phyloP scores from a whole-genome alignment of 2,888 invertebrate species.

The Clistopyga incitator region DNA sequence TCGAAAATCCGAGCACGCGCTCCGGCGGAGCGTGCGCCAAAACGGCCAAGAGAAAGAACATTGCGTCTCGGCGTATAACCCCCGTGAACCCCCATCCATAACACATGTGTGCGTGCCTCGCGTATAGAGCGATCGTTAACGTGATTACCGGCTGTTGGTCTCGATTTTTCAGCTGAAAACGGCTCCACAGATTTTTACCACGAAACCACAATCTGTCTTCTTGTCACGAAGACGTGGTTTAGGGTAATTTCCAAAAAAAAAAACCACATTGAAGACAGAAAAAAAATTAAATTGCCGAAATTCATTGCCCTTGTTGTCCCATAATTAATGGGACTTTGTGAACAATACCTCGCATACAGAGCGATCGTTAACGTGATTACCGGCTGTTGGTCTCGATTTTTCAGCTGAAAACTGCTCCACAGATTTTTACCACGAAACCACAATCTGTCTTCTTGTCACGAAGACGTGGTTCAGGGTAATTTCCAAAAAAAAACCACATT shows the following conservation, averaged over 20 bases:
- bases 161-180: conserved; percentile 19
- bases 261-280: too few relatives aligned
- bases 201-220: not conserved
- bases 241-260: not conserved
- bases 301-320: too few relatives aligned
- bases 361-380: conserved; percentile 60
- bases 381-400: conserved; percentile 4
- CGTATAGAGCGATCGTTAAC: conserved; percentile 56
- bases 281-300: too few relatives aligned
- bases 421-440: not conserved
- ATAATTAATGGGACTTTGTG: too few relatives aligned
- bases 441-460: not conserved
- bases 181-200: not conserved
- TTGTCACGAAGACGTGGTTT: not conserved
- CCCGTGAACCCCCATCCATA: conserved; percentile 53
- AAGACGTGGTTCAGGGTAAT: not conserved
- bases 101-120: conserved; percentile 50
- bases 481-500: too few relatives aligned
- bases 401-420: conserved; percentile 11
- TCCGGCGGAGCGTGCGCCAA: conserved; percentile 48
- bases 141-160: conserved; percentile 37
- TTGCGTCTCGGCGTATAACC: conserved; percentile 47
- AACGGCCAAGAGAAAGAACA: conserved; percentile 60
- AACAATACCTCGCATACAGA: not conserved
- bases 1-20: conserved; percentile 67